Evolutionary conservation across 2,888 invertebrate genomes (phyloP).

Genomic region (Anarsia innoxiella): DNA sequence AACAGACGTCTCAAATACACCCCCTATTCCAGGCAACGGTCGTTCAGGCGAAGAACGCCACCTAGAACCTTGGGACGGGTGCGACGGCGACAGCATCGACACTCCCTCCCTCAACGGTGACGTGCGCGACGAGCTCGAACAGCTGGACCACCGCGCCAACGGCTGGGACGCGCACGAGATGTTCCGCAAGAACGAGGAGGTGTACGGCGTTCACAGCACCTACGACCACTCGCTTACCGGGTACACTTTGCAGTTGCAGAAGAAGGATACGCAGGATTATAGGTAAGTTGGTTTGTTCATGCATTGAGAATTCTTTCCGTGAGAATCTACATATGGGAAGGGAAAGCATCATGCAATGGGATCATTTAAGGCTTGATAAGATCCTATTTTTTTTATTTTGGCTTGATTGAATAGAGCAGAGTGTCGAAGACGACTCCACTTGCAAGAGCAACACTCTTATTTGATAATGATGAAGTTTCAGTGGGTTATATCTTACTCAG

Average conservation of each 20-base stretch:
- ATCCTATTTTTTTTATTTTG: too few species aligned
- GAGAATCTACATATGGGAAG: too few species aligned
- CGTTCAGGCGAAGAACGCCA: conserved; percentile 80
- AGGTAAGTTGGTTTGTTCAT: too few species aligned
- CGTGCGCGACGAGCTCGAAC: conserved; percentile 79
- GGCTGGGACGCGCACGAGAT: conserved; percentile 98
- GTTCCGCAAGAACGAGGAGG: conserved; percentile 92
- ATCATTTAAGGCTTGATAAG: too few species aligned
- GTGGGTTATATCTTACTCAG: too few species aligned
- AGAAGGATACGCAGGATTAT: conserved; percentile 90
- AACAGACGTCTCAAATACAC: background rate
- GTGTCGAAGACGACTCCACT: too few species aligned
- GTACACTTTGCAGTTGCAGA: conserved; percentile 91
- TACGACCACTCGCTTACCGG: conserved; percentile 94
- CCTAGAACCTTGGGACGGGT: conserved; percentile 92
- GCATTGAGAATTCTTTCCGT: too few species aligned
- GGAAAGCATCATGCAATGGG: too few species aligned
- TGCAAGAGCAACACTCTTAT: too few species aligned
- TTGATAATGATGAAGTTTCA: too few species aligned
- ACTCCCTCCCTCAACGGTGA: conserved; percentile 73
- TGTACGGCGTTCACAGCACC: conserved; percentile 94
- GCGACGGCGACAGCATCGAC: conserved; percentile 68
- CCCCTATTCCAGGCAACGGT: conserved; percentile 52
- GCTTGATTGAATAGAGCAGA: too few species aligned
- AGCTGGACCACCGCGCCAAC: conserved; percentile 85